Evolutionary conservation across 2,888 invertebrate species (phyloP), one percentile per base, ranked within the genome.

Genomic region (Tillus elongatus): DNA sequence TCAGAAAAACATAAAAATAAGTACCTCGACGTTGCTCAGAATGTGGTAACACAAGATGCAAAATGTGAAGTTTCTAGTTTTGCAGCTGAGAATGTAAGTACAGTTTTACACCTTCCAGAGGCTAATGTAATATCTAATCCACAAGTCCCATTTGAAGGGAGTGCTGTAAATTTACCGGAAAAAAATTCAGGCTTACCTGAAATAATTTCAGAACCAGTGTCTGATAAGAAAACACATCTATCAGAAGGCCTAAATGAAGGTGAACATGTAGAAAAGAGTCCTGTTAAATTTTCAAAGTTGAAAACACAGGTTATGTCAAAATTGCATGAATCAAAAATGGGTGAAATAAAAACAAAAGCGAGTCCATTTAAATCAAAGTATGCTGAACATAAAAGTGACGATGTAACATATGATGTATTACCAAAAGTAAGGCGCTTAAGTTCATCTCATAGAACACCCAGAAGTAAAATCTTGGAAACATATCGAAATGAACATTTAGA

Each of bases 221-320:
- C 13, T 8, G 27, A 16, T 9, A 10, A 15, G 13, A 13, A 40
- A 13, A 13, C 15, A 11, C n/a, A n/a, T n/a, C n/a, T n/a, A n/a
- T n/a, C n/a, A n/a, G n/a, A n/a, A n/a, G n/a, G n/a, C n/a, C n/a
- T n/a, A n/a, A n/a, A n/a, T n/a, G n/a, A n/a, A n/a, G n/a, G n/a
- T n/a, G n/a, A n/a, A n/a, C n/a, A n/a, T n/a, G n/a, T n/a, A n/a
- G 33, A 35, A 36, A 6, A 37, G 15, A 31, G 34, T 35, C 12
- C 29, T n/a, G 24, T 29, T 10, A 37, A 19, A 19, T n/a, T 56
- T 8, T 52, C 54, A 3, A 58, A 57, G 42, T 39, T 61, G 30
- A 61, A 60, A 41, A 52, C 52, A 14, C 56, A 57, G 33, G 46
- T 61, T 35, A 58, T 58, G 55, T 54, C 53, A 9, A 61, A 60